Evolutionary conservation across 2,888 invertebrate genomes (phyloP).

Genomic region (Megaustenia siamemsis): DNA sequence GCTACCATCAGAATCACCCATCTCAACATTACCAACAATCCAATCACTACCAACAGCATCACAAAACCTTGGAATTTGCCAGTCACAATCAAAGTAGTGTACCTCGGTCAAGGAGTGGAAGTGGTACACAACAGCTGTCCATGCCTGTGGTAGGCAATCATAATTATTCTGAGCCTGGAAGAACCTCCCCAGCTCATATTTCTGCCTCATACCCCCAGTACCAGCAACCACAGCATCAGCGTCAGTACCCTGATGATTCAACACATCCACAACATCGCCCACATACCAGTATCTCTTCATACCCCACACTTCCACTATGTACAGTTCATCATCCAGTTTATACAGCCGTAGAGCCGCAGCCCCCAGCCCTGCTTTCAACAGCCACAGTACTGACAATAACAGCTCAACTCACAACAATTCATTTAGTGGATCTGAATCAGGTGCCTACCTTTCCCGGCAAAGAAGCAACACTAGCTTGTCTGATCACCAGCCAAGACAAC

Average conservation of each 20-base stretch:
- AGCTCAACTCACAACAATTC: conserved; percentile 25
- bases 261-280: neutral
- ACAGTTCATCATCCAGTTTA: conserved; percentile 20
- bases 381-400: conserved; percentile 31
- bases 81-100: neutral
- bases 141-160: neutral
- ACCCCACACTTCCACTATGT: conserved; percentile 23
- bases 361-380: conserved; percentile 39
- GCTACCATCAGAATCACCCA: neutral
- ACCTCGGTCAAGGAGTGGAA: conserved; percentile 2
- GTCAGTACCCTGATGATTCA: neutral
- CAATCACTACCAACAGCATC: neutral
- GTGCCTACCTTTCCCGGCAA: neutral
- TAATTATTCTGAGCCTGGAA: conserved; percentile 14
- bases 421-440: conserved; percentile 28
- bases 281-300: neutral
- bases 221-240: conserved; percentile 10
- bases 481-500: conserved; percentile 1
- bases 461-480: conserved; percentile 41
- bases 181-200: conserved; percentile 9
- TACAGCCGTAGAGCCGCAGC: neutral
- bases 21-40: neutral
- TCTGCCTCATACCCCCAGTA: conserved; percentile 22
- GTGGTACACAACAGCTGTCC: neutral
- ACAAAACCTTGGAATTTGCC: neutral